phyloP scores from a whole-genome alignment of 2,113 vertebrate genomes.

The Hoplias malabaricus region DNA sequence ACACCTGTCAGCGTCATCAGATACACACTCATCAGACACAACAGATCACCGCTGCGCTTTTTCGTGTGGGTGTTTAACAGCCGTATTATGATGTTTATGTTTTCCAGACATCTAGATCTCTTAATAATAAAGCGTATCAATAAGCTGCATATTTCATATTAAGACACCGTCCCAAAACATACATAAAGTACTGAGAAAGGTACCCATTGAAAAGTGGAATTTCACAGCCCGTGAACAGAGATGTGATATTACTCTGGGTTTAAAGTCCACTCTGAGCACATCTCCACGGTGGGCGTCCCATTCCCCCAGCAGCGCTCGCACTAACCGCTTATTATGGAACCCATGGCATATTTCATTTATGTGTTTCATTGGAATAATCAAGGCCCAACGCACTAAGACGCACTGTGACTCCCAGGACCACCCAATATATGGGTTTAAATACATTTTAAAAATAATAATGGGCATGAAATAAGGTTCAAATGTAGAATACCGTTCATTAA shows the following conservation, averaged over 20 bases:
- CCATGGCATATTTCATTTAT: constrained; percentile 94
- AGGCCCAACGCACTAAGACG: constrained; percentile 77
- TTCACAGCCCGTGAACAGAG: not conserved
- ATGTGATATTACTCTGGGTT: constrained; percentile 1
- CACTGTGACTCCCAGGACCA: constrained; percentile 75
- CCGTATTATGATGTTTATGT: too few species aligned
- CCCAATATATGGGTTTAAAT: constrained; percentile 69
- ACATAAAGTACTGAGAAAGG: too few species aligned
- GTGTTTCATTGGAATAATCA: too few species aligned
- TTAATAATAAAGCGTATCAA: too few species aligned
- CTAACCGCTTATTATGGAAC: constrained; percentile 90
- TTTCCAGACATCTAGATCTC: too few species aligned
- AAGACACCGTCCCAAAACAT: too few species aligned
- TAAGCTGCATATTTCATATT: too few species aligned
- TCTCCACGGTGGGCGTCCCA: constrained; percentile 81
- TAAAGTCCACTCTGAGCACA: constrained; percentile 65
- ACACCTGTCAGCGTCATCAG: too few species aligned
- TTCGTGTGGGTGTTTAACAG: too few species aligned
- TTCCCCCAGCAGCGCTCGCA: constrained; percentile 77
- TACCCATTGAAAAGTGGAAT: too few species aligned
- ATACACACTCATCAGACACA: too few species aligned
- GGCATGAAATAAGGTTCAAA: not conserved
- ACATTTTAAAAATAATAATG: not conserved
- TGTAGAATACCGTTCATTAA: not conserved
- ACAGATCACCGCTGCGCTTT: too few species aligned